Conservation (phyloP, 2,888 invertebrate species). For the Rhopalosiphum nymphaeae region DNA sequence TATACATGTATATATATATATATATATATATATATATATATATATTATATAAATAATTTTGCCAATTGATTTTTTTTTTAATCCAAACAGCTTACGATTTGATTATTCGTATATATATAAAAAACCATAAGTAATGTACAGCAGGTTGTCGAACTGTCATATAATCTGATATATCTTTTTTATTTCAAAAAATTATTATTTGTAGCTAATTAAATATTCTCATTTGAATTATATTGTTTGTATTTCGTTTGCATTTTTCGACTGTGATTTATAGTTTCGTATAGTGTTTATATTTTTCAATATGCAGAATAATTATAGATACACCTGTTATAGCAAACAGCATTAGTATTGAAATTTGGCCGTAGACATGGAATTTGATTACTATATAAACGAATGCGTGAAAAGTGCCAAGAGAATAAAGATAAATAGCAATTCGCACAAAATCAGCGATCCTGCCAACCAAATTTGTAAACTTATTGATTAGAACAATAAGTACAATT, state of each 20-base stretch:
- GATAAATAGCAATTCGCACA: background rate
- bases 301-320: background rate
- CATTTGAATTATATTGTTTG: background rate
- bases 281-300: background rate
- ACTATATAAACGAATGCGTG: constrained; percentile 6
- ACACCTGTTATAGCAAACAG: background rate
- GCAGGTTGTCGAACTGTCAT: background rate
- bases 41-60: background rate
- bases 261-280: background rate
- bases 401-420: constrained; percentile 11
- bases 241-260: background rate
- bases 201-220: background rate
- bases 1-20: background rate
- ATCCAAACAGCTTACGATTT: background rate
- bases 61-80: background rate
- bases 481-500: background rate
- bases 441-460: background rate
- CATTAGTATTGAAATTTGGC: background rate
- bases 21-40: too few species aligned
- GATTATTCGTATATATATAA: background rate
- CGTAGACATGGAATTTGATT: background rate
- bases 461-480: background rate
- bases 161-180: background rate
- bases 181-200: background rate
- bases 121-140: background rate